phyloP scores from a whole-genome alignment of 2,113 vertebrate species.

The Entelurus aequoreus region DNA sequence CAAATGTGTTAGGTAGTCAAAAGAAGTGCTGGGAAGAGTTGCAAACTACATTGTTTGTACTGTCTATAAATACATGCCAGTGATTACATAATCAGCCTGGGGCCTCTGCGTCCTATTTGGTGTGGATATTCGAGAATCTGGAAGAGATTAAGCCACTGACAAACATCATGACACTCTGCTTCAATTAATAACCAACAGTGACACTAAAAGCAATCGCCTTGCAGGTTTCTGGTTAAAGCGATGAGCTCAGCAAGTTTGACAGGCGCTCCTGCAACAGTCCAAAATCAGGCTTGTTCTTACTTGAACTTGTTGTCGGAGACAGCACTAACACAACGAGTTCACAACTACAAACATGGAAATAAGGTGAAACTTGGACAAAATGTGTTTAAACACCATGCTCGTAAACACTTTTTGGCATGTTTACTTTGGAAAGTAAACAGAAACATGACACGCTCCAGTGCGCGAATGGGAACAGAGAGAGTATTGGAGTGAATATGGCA shows the following conservation, averaged over 20 bases:
- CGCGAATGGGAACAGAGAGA: background rate
- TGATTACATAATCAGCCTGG: slow-evolving; percentile 49
- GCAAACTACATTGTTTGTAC: slow-evolving; percentile 28
- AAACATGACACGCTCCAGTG: slow-evolving; percentile 7
- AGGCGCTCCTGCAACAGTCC: background rate
- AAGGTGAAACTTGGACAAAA: slow-evolving; percentile 31
- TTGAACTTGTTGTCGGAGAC: slow-evolving; percentile 14
- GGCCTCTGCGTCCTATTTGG: slow-evolving; percentile 45
- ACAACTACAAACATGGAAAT: slow-evolving; percentile 30
- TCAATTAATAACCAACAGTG: slow-evolving; percentile 13
- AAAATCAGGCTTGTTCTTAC: background rate
- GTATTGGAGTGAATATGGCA: background rate
- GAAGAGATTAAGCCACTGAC: slow-evolving; percentile 32
- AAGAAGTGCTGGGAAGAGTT: slow-evolving; percentile 7
- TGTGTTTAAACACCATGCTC: slow-evolving; percentile 8
- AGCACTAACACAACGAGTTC: slow-evolving; percentile 26
- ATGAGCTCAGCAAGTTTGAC: slow-evolving; percentile 16
- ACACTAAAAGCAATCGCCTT: slow-evolving; percentile 3
- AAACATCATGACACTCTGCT: slow-evolving; percentile 27
- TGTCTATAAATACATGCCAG: slow-evolving; percentile 41
- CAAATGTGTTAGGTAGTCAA: background rate
- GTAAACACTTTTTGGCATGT: slow-evolving; percentile 19
- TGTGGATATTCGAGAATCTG: slow-evolving; percentile 42
- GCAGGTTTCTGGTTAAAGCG: slow-evolving; percentile 10
- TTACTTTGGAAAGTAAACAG: slow-evolving; percentile 17